phyloP scores from a whole-genome alignment of 2,113 vertebrate species.

The Sebastes schlegelii region DNA sequence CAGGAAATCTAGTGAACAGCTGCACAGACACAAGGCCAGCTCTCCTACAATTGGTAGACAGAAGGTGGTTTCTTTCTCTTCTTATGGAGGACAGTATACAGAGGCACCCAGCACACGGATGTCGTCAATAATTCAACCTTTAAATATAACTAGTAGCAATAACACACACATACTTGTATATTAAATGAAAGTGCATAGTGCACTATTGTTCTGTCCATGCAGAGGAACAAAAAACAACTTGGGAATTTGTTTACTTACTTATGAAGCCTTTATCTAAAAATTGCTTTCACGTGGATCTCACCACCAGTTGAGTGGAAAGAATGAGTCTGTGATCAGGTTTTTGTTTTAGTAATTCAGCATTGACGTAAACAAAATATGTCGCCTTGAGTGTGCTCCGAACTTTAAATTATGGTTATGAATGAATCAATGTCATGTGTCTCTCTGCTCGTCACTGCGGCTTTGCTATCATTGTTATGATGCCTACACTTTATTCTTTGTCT shows the following conservation, averaged over 20 bases:
- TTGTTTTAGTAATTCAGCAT: neutral
- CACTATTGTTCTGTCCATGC: neutral
- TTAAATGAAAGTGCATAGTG: neutral
- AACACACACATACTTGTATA: neutral
- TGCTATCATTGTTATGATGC: neutral
- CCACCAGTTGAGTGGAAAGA: slow-evolving; percentile 8
- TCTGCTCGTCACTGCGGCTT: neutral
- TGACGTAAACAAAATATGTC: neutral
- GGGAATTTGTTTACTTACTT: neutral
- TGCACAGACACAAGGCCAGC: slow-evolving; percentile 25
- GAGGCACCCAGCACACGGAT: neutral
- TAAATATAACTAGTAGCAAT: neutral
- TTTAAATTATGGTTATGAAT: neutral
- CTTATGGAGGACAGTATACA: neutral
- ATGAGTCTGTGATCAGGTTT: neutral
- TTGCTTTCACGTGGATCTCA: slow-evolving; percentile 4
- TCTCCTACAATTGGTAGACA: slow-evolving; percentile 13
- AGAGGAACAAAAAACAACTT: neutral
- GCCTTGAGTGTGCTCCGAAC: neutral
- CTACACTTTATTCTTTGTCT: neutral
- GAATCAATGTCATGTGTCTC: neutral
- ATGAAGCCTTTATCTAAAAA: slow-evolving; percentile 12
- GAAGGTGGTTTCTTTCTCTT: slow-evolving; percentile 11
- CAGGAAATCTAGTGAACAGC: slow-evolving; percentile 41
- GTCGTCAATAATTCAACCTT: slow-evolving; percentile 2